phyloP scores from a whole-genome alignment of 2,113 vertebrate genomes.

The Mohoua ochrocephala region DNA sequence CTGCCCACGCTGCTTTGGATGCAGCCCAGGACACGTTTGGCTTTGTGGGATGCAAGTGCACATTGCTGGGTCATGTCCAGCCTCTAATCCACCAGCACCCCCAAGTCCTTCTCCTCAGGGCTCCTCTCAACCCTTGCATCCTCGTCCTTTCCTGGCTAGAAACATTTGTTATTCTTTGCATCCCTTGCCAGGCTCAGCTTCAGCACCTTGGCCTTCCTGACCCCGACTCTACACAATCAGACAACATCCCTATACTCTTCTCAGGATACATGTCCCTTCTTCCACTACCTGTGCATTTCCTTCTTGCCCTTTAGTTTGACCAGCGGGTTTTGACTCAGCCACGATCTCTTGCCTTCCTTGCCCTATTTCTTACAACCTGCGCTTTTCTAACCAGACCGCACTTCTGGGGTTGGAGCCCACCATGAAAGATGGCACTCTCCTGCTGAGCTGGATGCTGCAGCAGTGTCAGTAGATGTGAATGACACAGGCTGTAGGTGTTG shows the following conservation, averaged over 20 bases:
- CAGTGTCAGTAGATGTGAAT: neutral
- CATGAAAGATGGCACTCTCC: neutral
- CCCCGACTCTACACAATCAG: neutral
- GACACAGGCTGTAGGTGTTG: neutral
- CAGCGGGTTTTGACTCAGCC: neutral
- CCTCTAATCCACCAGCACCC: neutral
- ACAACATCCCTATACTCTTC: neutral
- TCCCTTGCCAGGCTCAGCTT: neutral
- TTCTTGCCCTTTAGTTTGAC: neutral
- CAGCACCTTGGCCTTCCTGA: neutral
- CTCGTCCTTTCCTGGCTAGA: neutral
- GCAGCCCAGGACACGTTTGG: fast-evolving
- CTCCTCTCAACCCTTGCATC: neutral
- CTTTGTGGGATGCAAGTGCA: neutral
- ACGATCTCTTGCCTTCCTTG: neutral
- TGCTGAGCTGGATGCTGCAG: neutral
- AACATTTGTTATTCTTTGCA: neutral
- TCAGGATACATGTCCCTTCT: neutral
- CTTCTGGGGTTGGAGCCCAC: neutral
- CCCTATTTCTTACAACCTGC: neutral
- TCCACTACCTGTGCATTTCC: neutral
- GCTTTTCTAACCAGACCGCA: neutral
- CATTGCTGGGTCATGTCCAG: neutral
- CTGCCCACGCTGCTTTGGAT: neutral
- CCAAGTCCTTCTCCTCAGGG: neutral